These are phyloP conservation scores for Gymnothorax javanicus DNA, from an alignment of 2,797 vertebrate species.

Conservation along the genomic window DNA sequence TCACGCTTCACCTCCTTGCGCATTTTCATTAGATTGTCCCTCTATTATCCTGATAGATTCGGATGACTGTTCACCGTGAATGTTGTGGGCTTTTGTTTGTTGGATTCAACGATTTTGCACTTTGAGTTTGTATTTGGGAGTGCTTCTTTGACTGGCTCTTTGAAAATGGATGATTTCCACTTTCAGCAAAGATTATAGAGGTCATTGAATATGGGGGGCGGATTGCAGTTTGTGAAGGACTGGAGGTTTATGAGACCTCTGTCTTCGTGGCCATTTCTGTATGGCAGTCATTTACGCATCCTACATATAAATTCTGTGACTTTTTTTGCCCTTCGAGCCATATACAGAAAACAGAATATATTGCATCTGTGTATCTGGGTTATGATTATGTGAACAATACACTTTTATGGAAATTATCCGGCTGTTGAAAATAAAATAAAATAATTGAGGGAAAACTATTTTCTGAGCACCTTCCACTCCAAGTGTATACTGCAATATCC, in stretches of 20 bases:
- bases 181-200: background rate
- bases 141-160: background rate
- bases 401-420: too few relatives aligned
- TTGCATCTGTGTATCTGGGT: too few relatives aligned
- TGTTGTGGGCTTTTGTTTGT: background rate
- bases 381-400: too few relatives aligned
- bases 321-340: too few relatives aligned
- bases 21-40: background rate
- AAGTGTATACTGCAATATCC: background rate
- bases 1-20: background rate
- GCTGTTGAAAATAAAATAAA: too few relatives aligned
- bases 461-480: background rate
- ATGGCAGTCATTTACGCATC: too few relatives aligned
- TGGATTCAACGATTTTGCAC: background rate
- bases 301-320: too few relatives aligned
- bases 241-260: background rate
- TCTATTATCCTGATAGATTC: background rate
- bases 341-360: too few relatives aligned
- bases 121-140: background rate
- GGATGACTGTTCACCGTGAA: background rate
- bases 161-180: background rate
- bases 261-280: too few relatives aligned
- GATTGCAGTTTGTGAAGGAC: background rate
- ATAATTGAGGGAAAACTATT: background rate
- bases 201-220: background rate